A percentile compares a stretch with the other conserved stretches of the same genome.
Conservation (phyloP, 2,113 vertebrate species). For the Sphyrna mokarran region DNA sequence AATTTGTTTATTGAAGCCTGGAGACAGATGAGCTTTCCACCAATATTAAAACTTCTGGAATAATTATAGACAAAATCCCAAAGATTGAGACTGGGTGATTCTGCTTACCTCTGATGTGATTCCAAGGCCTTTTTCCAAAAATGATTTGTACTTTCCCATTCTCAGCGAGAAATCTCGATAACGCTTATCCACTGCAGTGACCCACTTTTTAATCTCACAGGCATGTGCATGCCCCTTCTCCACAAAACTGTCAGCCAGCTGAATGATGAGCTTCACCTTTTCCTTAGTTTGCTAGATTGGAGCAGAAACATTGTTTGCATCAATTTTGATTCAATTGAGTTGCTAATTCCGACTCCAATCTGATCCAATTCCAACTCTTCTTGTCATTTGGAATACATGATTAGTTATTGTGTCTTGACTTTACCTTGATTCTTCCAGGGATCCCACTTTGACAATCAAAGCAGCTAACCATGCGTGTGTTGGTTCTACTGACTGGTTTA, state of each 20-base stretch:
- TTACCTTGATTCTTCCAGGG: background rate
- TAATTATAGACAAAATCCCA: background rate
- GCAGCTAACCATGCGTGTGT: too few species aligned
- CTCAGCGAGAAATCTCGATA: conserved; percentile 91
- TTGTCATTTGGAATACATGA: background rate
- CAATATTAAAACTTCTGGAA: background rate
- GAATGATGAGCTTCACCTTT: conserved; percentile 94
- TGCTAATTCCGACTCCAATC: background rate
- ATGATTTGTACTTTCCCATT: conserved; percentile 84
- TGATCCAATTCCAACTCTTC: too few species aligned
- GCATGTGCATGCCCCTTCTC: conserved; percentile 92
- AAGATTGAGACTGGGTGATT: background rate
- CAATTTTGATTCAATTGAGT: background rate
- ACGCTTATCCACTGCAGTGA: conserved; percentile 84
- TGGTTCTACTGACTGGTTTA: background rate
- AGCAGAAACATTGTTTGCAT: background rate
- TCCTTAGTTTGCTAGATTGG: conserved; percentile 89
- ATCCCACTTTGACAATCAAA: background rate
- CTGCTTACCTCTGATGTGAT: conserved; percentile 79
- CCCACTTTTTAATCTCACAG: conserved; percentile 91
- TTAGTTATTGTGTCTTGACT: background rate
- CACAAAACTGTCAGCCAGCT: conserved; percentile 89
- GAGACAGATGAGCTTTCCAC: background rate
- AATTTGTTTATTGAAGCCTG: background rate
- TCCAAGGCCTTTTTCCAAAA: conserved; percentile 82